A percentile compares a stretch with the other conserved stretches of the same genome.
These are phyloP conservation scores for Brachionichthys hirsutus DNA, from an alignment of 2,113 vertebrate genomes.

Conservation along the genomic window DNA sequence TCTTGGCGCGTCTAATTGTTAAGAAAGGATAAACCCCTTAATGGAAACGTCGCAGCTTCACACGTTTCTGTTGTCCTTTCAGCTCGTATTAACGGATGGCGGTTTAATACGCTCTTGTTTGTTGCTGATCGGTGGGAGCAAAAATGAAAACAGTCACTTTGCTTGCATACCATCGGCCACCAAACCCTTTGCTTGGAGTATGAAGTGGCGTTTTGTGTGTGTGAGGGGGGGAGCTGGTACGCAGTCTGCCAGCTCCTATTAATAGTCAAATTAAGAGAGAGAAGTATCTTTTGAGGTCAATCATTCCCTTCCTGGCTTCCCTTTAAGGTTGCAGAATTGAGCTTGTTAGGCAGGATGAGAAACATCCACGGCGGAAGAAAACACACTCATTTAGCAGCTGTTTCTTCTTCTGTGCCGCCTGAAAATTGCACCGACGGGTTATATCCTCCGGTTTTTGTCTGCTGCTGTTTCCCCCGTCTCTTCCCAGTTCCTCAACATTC, in stretches of 20 bases:
- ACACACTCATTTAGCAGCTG: conserved; percentile 58
- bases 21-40: neutral
- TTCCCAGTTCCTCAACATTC: conserved; percentile 30
- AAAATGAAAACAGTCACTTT: conserved; percentile 30
- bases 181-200: conserved; percentile 38
- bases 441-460: conserved; percentile 27
- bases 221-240: conserved; percentile 27
- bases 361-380: conserved; percentile 42
- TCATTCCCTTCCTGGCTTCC: conserved; percentile 53
- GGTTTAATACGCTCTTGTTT: no score
- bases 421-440: conserved; percentile 20
- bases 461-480: neutral
- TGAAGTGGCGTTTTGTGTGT: conserved; percentile 44
- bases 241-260: conserved; percentile 64
- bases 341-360: conserved; percentile 63
- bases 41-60: neutral
- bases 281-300: conserved; percentile 71
- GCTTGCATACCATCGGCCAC: conserved; percentile 23
- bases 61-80: neutral
- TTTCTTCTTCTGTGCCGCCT: conserved; percentile 53
- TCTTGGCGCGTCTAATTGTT: neutral
- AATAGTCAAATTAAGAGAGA: conserved; percentile 61
- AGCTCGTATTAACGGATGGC: no score
- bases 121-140: conserved; percentile 4
- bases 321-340: conserved; percentile 53